Evolutionary conservation across 2,797 vertebrate genomes (phyloP), one percentile per base, ranked within the genome.

Genomic region (Mus minutoides): DNA sequence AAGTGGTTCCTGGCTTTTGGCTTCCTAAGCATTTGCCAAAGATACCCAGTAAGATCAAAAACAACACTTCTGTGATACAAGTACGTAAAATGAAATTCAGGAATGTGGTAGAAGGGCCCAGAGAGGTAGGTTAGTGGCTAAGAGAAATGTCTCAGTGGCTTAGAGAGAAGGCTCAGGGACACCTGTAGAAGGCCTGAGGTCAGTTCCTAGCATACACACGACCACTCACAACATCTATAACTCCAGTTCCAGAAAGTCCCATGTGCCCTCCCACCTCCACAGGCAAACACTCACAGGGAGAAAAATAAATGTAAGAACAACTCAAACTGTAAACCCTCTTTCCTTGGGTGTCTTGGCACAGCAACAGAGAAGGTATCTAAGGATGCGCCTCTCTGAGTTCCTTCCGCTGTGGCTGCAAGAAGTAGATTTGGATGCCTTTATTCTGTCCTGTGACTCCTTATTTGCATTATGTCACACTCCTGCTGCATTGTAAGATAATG

Each of bases 1-100:
- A 46, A 83, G 19, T 87, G 75, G 43, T 79, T 90, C 77, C 80
- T 82, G 8, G 54, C 54, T 94, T 94, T 87, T 79, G 75, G 58
- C 46, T 71, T 49, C 11, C 22, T 79, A 75, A 64, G 56, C 73
- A 40, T 54, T 79, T 49, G 56, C 54, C 54, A 82, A 43, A 43
- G 40, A 26, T 34, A 21, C 43, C 14, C 19, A 24, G 3, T 34
- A 49, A 77, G 43, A 24, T 58, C 62, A 90, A 85, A 75, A 80
- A 40, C 24, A 80, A 2, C 6, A 21, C 37, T 19, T 64, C 82
- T 67, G 1, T 91, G 62, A 77, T 80, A 43, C 76, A 9, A 43
- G 78, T n/a, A 0, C 52, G 19, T 69, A 34, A 88, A 83, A 58
- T 49, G 40, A 94, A 73, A 29, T 73, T 78, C 52, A 88, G 56